These are phyloP conservation scores for Epinotia nisella DNA, from an alignment of 2,888 invertebrate species.

Conservation along the genomic window DNA sequence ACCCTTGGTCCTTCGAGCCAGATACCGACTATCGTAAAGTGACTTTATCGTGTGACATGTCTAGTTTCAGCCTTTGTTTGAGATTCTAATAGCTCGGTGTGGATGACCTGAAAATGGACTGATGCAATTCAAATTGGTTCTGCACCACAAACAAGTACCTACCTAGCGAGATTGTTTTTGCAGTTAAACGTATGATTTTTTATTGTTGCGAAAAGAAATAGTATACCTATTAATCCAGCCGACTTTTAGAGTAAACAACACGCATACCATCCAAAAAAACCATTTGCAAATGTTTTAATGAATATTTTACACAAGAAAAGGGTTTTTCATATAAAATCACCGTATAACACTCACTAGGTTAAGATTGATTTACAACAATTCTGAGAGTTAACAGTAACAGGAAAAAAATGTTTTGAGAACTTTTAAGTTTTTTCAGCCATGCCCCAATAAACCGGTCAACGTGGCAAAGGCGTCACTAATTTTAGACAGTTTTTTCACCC, in stretches of 20 bases:
- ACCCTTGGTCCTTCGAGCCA: slow-evolving; percentile 47
- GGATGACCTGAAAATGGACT: slow-evolving; percentile 39
- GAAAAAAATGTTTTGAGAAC: too few species aligned
- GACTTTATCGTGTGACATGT: slow-evolving; percentile 24
- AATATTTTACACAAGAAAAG: too few species aligned
- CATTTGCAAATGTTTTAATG: too few species aligned
- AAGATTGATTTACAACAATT: background rate
- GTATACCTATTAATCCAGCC: too few species aligned
- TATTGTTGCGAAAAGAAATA: background rate
- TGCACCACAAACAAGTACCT: slow-evolving; percentile 22
- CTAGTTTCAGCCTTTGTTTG: slow-evolving; percentile 36
- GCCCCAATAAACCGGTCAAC: too few species aligned
- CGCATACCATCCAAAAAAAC: too few species aligned
- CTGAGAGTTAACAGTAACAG: background rate
- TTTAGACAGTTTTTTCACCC: too few species aligned
- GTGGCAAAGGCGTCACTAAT: too few species aligned
- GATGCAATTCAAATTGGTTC: slow-evolving; percentile 40
- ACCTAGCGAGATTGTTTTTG: slow-evolving; percentile 5
- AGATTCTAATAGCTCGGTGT: slow-evolving; percentile 34
- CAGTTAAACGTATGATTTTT: background rate
- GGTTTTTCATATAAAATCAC: too few species aligned
- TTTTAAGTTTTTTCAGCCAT: too few species aligned
- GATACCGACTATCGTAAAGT: slow-evolving; percentile 40
- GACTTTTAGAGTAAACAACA: too few species aligned
- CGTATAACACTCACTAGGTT: too few species aligned